These are phyloP conservation scores for Andricus grossulariae DNA, from an alignment of 1,140 invertebrate species.

Conservation along the genomic window DNA sequence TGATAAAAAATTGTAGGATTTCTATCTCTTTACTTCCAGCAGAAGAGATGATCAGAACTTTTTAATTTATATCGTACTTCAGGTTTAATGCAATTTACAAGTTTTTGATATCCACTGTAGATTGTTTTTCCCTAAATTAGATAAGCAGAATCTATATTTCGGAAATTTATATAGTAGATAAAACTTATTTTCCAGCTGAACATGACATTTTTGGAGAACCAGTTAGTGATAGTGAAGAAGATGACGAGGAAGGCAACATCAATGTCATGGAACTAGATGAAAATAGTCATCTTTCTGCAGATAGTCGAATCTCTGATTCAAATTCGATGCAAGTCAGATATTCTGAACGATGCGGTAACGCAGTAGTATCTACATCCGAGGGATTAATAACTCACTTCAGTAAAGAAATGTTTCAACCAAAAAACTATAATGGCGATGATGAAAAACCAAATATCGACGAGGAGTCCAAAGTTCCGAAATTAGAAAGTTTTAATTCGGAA, in stretches of 20 bases:
- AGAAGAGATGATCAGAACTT: no score
- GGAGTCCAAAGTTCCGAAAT: slow-evolving; percentile 63
- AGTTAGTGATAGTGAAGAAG: slow-evolving; percentile 87
- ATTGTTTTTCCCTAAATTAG: no score
- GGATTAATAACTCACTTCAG: slow-evolving; percentile 76
- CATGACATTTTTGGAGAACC: slow-evolving; percentile 93
- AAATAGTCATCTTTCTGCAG: slow-evolving; percentile 84
- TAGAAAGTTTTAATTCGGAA: slow-evolving; percentile 68
- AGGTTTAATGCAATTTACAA: no score
- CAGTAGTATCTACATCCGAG: slow-evolving; percentile 60
- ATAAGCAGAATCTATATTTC: no score
- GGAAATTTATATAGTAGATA: background rate
- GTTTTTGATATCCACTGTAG: no score
- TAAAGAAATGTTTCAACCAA: slow-evolving; percentile 77
- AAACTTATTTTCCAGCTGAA: slow-evolving; percentile 75
- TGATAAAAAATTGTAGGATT: no score
- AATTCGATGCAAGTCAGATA: slow-evolving; percentile 80
- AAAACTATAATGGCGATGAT: slow-evolving; percentile 58
- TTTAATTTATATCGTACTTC: no score
- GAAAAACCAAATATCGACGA: slow-evolving; percentile 50
- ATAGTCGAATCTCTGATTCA: slow-evolving; percentile 86
- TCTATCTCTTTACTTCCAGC: no score
- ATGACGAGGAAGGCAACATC: slow-evolving; percentile 83
- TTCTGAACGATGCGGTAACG: slow-evolving; percentile 67
- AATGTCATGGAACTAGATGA: slow-evolving; percentile 88